These are phyloP conservation scores for Leucopsar rothschildi DNA, from an alignment of 2,113 vertebrate species.

Conservation along the genomic window DNA sequence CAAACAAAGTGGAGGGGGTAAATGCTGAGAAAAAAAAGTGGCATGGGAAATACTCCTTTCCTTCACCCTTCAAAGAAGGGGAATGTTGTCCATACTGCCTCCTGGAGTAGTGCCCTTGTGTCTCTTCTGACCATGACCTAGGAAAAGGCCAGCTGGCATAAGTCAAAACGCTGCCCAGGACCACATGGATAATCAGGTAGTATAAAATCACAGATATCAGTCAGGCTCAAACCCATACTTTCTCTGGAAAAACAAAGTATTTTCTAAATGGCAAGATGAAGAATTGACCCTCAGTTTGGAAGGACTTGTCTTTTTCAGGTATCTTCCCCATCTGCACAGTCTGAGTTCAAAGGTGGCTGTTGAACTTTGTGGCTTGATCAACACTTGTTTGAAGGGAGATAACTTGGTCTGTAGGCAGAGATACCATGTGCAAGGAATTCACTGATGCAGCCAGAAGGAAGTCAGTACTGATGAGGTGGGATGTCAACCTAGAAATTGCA, in stretches of 20 bases:
- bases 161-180: not conserved
- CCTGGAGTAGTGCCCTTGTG: not conserved
- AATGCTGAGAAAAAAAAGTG: not conserved
- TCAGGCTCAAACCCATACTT: not conserved
- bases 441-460: not conserved
- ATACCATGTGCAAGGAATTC: not conserved
- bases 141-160: not conserved
- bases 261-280: not conserved
- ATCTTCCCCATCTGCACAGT: not conserved
- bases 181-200: not conserved
- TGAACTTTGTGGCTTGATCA: not conserved
- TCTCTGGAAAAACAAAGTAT: not conserved
- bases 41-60: not conserved
- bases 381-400: not conserved
- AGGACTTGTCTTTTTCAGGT: not conserved
- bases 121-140: not conserved
- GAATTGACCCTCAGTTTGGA: not conserved
- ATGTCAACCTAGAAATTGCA: not conserved
- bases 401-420: not conserved
- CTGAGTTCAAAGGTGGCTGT: not conserved
- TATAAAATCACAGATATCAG: not conserved
- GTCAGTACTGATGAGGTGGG: not conserved
- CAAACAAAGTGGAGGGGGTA: fast-evolving
- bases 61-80: not conserved
- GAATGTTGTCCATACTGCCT: not conserved